A percentile compares a stretch with the other conserved stretches of the same genome.
These are phyloP conservation scores for Gnathonemus echidnorhynchus DNA, from an alignment of 2,113 vertebrate genomes.

Conservation along the genomic window DNA sequence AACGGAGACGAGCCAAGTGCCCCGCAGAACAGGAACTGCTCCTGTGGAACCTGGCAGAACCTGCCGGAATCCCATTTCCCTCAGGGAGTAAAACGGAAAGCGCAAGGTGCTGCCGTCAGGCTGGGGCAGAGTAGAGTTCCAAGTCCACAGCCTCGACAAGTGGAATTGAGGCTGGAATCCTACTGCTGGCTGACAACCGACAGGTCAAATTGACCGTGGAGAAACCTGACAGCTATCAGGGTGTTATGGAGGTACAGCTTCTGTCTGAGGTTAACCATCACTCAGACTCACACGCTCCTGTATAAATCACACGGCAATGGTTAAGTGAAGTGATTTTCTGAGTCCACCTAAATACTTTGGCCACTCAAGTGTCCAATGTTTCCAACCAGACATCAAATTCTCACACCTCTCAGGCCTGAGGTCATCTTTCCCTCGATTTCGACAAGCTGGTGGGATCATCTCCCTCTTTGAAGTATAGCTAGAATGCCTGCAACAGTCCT, in stretches of 20 bases:
- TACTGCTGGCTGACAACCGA: not conserved
- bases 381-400: not conserved
- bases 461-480: not conserved
- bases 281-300: not conserved
- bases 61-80: not conserved
- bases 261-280: not conserved
- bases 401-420: not conserved
- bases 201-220: not conserved
- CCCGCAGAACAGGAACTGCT: not conserved
- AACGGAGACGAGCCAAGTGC: not conserved
- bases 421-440: not conserved
- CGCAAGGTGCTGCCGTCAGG: not conserved
- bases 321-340: not conserved
- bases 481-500: not conserved
- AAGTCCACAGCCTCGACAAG: not conserved
- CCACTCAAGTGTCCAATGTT: not conserved
- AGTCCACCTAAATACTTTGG: not conserved
- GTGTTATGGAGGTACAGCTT: not conserved
- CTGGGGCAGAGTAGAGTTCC: not conserved
- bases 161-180: not conserved
- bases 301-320: not conserved
- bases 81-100: conserved; percentile 16
- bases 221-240: not conserved
- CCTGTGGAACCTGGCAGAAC: not conserved
- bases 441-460: not conserved